Evolutionary conservation across 2,888 invertebrate genomes (phyloP), one percentile per base, ranked within the genome.

Genomic region (Eupithecia tripunctaria): DNA sequence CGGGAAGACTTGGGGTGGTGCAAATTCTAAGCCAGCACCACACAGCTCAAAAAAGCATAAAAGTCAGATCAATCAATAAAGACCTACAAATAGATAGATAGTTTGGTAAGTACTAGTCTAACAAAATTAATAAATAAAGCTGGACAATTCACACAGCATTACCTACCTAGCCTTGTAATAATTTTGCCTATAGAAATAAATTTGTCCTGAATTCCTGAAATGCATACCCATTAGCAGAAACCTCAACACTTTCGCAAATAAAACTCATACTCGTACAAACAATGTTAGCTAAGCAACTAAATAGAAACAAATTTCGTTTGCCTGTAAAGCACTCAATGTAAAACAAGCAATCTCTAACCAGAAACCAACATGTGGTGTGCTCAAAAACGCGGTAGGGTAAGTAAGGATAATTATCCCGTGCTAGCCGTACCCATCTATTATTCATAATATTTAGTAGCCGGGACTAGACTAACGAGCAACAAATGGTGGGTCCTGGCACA

Each of bases 401-500:
- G 76, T 71, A 74, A 70, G 38, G 66, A 73, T 78, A 80, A 78
- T 78, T 78, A 80, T 73, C 69, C 72, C 74, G 59, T 4, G 38
- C 36, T 64, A 71, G 70, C 76, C 70, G 68, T 43, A 68, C 71
- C 59, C 85, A 87, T 89, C 86, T 85, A 87, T 88, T 88, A 89
- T 89, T 89, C 87, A 89, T 85, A 84, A 84, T 88, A 85, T 88
- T 87, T 86, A 86, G 86, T 86, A 81, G 85, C 79, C 84, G 81
- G 78, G 82, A 80, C 73, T 81, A 75, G 77, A 80, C 83, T 87
- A 87, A 88, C 86, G 85, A 86, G 85, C 84, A 86, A 84, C 84
- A 85, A 86, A 87, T 88, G 87, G 77, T 76, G 77, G 71, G 71
- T 70, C 72, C 70, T 66, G 36, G 27, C 60, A 63, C 68, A 71